phyloP scores from a whole-genome alignment of 2,888 invertebrate genomes.

The Watsonalla binaria region DNA sequence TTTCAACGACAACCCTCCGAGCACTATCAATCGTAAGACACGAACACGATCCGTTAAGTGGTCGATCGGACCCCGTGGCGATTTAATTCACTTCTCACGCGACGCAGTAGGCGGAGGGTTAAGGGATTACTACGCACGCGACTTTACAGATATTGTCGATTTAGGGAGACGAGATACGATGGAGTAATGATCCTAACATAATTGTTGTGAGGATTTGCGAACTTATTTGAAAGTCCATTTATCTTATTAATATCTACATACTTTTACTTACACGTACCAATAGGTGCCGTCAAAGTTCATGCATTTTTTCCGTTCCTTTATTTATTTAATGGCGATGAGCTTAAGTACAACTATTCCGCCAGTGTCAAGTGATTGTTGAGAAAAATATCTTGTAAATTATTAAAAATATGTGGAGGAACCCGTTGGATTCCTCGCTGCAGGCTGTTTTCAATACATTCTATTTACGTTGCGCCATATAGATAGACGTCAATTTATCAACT shows the following conservation, averaged over 20 bases:
- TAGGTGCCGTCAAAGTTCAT: neutral
- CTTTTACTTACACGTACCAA: neutral
- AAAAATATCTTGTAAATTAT: too few species aligned
- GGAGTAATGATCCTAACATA: constrained; percentile 60
- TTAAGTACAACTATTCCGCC: too few species aligned
- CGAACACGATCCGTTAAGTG: constrained; percentile 68
- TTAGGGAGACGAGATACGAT: constrained; percentile 48
- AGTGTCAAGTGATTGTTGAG: too few species aligned
- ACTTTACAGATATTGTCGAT: constrained; percentile 74
- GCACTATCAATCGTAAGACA: constrained; percentile 69
- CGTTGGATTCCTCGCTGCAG: too few species aligned
- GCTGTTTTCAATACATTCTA: too few species aligned
- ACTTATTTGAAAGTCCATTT: constrained; percentile 13
- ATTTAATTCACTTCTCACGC: constrained; percentile 75
- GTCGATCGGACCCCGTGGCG: constrained; percentile 64
- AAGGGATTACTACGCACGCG: constrained; percentile 71
- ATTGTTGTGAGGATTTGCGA: constrained; percentile 39
- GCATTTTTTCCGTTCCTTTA: too few species aligned
- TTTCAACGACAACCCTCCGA: constrained; percentile 59
- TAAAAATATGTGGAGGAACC: too few species aligned
- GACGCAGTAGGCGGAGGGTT: constrained; percentile 58
- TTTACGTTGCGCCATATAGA: too few species aligned
- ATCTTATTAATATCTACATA: neutral
- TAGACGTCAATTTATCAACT: too few species aligned
- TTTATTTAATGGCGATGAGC: too few species aligned